Evolutionary conservation across 2,113 vertebrate species (phyloP).

Genomic region (Epinephelus cyanopodus): DNA sequence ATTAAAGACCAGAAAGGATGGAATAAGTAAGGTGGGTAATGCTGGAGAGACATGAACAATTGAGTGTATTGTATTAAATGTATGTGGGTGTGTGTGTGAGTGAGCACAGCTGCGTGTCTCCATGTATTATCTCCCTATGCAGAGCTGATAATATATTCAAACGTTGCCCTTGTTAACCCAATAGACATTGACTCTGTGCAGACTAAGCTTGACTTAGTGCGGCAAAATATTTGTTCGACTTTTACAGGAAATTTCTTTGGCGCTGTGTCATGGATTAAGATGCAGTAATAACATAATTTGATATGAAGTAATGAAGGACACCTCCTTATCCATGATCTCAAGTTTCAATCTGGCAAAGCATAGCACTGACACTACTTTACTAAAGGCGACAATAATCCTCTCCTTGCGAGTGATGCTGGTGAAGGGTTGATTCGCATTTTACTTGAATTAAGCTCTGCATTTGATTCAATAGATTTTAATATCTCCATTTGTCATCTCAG

Average conservation of each 20-base stretch:
- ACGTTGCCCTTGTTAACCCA: constrained; percentile 25
- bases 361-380: neutral
- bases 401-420: neutral
- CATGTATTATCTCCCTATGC: constrained; percentile 47
- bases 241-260: constrained; percentile 5
- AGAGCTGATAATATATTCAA: constrained; percentile 54
- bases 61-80: constrained; percentile 41
- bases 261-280: constrained; percentile 6
- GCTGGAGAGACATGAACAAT: constrained; percentile 37
- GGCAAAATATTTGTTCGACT: neutral
- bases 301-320: neutral
- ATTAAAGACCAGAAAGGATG: constrained; percentile 24
- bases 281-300: neutral
- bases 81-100: constrained; percentile 47
- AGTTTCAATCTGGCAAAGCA: constrained; percentile 1
- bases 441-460: neutral
- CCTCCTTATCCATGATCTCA: neutral
- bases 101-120: constrained; percentile 60
- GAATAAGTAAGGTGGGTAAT: constrained; percentile 41
- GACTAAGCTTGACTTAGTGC: neutral
- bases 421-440: neutral
- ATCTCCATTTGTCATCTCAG: neutral
- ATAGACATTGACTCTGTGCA: constrained; percentile 17
- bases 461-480: neutral
- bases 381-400: neutral